Conservation (phyloP, 2,888 invertebrate genomes). For the Rotaria socialis region DNA sequence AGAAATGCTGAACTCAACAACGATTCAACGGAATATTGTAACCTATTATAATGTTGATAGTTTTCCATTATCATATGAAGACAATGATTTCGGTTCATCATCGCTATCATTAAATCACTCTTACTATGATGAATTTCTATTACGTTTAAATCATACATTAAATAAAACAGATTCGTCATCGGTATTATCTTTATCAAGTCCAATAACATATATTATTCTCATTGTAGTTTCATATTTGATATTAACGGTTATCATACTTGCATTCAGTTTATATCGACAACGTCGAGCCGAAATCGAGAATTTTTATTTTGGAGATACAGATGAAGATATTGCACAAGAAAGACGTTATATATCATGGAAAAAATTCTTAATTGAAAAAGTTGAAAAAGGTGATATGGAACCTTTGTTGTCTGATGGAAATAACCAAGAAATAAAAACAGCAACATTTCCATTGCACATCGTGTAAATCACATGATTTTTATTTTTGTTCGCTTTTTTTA, state of each 20-base stretch:
- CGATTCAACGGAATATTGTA: not conserved
- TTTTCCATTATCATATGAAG: not conserved
- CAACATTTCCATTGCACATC: not conserved
- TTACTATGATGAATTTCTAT: not conserved
- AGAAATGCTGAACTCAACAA: not conserved
- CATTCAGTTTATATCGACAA: not conserved
- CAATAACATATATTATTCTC: not conserved
- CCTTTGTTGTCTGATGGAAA: not conserved
- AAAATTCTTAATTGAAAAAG: not conserved
- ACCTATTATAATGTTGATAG: not conserved
- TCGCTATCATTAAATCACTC: not conserved
- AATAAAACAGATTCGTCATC: not conserved
- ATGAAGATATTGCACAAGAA: not conserved
- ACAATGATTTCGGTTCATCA: not conserved
- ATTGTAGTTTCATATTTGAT: not conserved
- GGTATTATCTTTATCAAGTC: not conserved
- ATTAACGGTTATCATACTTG: not conserved
- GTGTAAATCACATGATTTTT: not conserved
- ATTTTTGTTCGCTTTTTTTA: not conserved
- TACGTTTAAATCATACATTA: not conserved
- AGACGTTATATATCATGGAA: not conserved
- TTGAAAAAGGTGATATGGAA: not conserved
- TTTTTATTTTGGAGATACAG: slow-evolving; percentile 4
- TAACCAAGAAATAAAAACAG: not conserved
- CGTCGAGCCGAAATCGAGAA: not conserved